Evolutionary conservation across 2,888 invertebrate species (phyloP).

Genomic region (Cantharis rufa): DNA sequence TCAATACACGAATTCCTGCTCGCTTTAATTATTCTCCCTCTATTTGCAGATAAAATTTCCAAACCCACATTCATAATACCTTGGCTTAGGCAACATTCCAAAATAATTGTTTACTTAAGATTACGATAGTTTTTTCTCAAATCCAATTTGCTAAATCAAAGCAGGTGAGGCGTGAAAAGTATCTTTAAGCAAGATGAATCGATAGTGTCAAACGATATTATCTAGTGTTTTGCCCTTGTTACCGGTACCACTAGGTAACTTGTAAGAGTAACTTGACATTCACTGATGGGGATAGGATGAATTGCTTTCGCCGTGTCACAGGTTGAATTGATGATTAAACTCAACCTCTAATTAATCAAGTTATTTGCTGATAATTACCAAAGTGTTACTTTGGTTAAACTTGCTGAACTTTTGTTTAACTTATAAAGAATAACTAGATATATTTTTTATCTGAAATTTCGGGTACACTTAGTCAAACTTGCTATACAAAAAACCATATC

Average conservation of each 20-base stretch:
- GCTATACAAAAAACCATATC: too few relatives aligned
- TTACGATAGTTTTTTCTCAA: not conserved
- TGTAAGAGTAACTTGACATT: conserved; percentile 20
- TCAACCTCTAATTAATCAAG: conserved; percentile 19
- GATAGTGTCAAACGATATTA: conserved; percentile 28
- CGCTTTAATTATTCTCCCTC: not conserved
- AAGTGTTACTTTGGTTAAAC: not conserved
- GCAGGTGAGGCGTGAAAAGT: not conserved
- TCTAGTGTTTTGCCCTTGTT: conserved; percentile 21
- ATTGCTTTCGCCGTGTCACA: conserved; percentile 21
- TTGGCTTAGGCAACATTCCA: not conserved
- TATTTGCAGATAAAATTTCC: too few relatives aligned
- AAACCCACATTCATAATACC: too few relatives aligned
- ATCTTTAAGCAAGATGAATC: conserved; percentile 22
- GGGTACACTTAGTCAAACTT: too few relatives aligned
- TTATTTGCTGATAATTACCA: conserved; percentile 18
- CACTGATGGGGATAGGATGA: conserved; percentile 18
- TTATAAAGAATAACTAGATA: not conserved
- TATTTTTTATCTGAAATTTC: too few relatives aligned
- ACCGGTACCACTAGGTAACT: conserved; percentile 18
- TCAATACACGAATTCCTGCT: not conserved
- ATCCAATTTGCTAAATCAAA: not conserved
- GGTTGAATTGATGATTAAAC: conserved; percentile 20
- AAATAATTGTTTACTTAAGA: not conserved
- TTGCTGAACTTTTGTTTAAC: not conserved